These are phyloP conservation scores for Macquaria ambigua DNA, from an alignment of 2,113 vertebrate genomes.

Conservation along the genomic window DNA sequence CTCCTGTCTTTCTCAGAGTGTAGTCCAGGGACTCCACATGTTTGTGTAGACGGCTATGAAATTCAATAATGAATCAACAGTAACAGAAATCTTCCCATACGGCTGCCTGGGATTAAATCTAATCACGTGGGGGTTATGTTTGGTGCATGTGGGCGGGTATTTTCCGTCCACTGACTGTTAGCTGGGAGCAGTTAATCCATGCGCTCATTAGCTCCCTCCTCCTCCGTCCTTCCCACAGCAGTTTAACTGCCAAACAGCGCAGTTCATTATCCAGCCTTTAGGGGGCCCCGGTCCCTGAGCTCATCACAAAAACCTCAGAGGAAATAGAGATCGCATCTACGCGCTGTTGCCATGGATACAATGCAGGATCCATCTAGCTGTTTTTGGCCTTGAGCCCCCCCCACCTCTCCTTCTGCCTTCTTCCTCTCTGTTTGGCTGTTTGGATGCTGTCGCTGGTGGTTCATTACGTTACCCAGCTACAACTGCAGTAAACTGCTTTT, in stretches of 20 bases:
- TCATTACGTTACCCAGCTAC: not conserved
- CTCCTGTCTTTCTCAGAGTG: not conserved
- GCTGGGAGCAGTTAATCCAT: slow-evolving; percentile 34
- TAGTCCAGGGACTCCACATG: not conserved
- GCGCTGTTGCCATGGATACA: slow-evolving; percentile 73
- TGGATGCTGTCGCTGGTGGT: not conserved
- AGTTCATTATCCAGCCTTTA: slow-evolving; percentile 52
- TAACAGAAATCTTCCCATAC: not conserved
- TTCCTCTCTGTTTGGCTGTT: slow-evolving; percentile 14
- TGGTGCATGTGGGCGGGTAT: not conserved
- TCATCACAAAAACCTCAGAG: slow-evolving; percentile 46
- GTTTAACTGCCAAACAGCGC: slow-evolving; percentile 16
- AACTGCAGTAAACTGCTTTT: not conserved
- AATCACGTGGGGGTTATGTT: not conserved
- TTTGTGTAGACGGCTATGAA: not conserved
- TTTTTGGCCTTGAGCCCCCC: slow-evolving; percentile 50
- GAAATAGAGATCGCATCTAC: slow-evolving; percentile 57
- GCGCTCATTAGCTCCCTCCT: slow-evolving; percentile 48
- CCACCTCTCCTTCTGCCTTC: slow-evolving; percentile 1
- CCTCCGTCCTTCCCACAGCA: slow-evolving; percentile 41
- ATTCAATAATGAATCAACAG: slow-evolving; percentile 16
- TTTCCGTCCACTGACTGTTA: not conserved
- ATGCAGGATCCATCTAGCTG: slow-evolving; percentile 50
- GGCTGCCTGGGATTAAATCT: not conserved
- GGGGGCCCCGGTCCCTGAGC: slow-evolving; percentile 40